A percentile compares a stretch with the other conserved stretches of the same genome.
phyloP scores from a whole-genome alignment of 2,888 invertebrate species.

The Tetheella fluctuosa region DNA sequence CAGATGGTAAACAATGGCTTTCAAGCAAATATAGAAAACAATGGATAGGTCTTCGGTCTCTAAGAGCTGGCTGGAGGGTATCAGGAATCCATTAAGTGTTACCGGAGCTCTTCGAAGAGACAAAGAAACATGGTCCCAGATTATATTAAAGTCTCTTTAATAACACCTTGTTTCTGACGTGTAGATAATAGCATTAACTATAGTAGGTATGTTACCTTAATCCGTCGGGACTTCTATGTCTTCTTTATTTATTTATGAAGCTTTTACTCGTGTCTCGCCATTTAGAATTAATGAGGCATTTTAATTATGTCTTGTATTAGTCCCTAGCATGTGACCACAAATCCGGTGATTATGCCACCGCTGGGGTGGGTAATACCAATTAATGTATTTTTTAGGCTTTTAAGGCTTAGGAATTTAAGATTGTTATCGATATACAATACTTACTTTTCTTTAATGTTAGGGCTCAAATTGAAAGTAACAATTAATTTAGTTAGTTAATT shows the following conservation, averaged over 20 bases:
- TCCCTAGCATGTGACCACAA: background rate
- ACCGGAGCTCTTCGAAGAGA: slow-evolving; percentile 37
- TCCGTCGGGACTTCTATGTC: background rate
- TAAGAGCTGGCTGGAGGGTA: slow-evolving; percentile 34
- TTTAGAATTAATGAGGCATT: background rate
- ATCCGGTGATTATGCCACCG: too few relatives aligned
- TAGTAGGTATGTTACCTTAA: background rate
- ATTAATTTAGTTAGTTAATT: too few relatives aligned
- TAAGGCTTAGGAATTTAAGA: too few relatives aligned
- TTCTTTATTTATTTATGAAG: background rate
- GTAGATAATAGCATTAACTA: background rate
- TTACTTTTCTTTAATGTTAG: too few relatives aligned
- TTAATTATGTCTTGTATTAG: background rate
- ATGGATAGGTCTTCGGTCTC: slow-evolving; percentile 33
- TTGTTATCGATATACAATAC: too few relatives aligned
- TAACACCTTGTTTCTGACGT: background rate
- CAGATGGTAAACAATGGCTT: slow-evolving; percentile 22
- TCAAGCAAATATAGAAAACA: slow-evolving; percentile 33
- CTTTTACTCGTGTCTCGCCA: background rate
- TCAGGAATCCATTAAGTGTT: slow-evolving; percentile 44
- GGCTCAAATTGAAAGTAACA: too few relatives aligned
- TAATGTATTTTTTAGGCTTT: too few relatives aligned
- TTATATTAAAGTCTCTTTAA: background rate
- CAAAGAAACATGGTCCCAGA: slow-evolving; percentile 21
- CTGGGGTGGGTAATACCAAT: too few relatives aligned